phyloP scores from a whole-genome alignment of 2,888 invertebrate species.

The Cepaea hortensis region DNA sequence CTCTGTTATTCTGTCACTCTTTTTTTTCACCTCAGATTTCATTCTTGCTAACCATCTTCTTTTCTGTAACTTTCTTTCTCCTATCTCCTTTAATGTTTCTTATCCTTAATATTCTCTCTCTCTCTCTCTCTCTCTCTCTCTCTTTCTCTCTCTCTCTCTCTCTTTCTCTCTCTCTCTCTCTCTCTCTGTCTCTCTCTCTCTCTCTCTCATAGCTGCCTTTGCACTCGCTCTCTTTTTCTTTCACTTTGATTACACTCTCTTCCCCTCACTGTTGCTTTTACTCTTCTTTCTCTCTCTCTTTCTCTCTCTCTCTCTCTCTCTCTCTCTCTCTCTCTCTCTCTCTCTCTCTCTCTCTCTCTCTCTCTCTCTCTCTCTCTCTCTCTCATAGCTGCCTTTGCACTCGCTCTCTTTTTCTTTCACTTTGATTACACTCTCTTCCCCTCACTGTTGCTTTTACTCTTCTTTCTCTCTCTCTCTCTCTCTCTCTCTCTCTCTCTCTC shows the following conservation, averaged over 20 bases:
- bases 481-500: not conserved
- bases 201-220: not conserved
- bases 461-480: not conserved
- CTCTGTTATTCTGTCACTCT: too few relatives aligned
- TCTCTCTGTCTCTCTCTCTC: not conserved
- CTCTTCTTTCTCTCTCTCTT: not conserved
- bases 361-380: not conserved
- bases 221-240: not conserved
- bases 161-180: conserved; percentile 14
- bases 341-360: not conserved
- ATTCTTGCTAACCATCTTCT: not conserved
- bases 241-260: not conserved
- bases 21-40: not conserved
- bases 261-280: not conserved
- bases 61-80: not conserved
- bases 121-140: not conserved
- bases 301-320: not conserved
- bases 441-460: not conserved
- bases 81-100: not conserved
- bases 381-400: not conserved
- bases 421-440: not conserved
- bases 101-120: not conserved
- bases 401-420: not conserved
- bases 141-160: conserved; percentile 16
- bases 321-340: conserved; percentile 5